Evolutionary conservation across 2,888 invertebrate genomes (phyloP).

Genomic region (Polydrusus tereticollis): DNA sequence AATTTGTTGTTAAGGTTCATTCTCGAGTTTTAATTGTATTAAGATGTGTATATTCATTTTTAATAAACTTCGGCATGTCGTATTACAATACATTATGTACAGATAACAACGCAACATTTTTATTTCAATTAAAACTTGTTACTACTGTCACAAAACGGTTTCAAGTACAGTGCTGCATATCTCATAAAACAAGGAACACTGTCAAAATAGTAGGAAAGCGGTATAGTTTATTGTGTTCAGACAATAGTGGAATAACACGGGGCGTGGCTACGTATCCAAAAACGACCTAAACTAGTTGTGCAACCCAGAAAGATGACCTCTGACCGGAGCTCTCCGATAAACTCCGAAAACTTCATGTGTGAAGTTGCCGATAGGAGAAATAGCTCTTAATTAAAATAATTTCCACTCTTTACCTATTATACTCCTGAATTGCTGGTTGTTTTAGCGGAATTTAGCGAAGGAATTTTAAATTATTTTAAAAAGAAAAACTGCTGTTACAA

Average conservation of each 20-base stretch:
- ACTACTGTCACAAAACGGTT: too few relatives aligned
- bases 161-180: too few relatives aligned
- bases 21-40: too few relatives aligned
- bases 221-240: neutral
- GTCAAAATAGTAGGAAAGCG: neutral
- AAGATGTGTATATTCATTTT: too few relatives aligned
- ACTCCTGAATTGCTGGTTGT: neutral
- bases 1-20: too few relatives aligned
- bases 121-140: too few relatives aligned
- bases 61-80: too few relatives aligned
- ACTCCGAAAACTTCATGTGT: conserved; percentile 12
- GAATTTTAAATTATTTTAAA: neutral
- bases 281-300: conserved; percentile 18
- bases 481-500: neutral
- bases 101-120: too few relatives aligned
- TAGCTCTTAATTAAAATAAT: conserved; percentile 6
- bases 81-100: too few relatives aligned
- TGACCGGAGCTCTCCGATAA: conserved; percentile 10
- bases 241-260: neutral
- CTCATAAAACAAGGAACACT: neutral
- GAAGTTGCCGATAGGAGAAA: conserved; percentile 6
- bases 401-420: neutral
- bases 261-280: neutral
- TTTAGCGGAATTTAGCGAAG: neutral
- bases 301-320: conserved; percentile 23